Base-by-base conservation (phyloP, 2,888 invertebrate species). In the Ophioninae sp. region DNA sequence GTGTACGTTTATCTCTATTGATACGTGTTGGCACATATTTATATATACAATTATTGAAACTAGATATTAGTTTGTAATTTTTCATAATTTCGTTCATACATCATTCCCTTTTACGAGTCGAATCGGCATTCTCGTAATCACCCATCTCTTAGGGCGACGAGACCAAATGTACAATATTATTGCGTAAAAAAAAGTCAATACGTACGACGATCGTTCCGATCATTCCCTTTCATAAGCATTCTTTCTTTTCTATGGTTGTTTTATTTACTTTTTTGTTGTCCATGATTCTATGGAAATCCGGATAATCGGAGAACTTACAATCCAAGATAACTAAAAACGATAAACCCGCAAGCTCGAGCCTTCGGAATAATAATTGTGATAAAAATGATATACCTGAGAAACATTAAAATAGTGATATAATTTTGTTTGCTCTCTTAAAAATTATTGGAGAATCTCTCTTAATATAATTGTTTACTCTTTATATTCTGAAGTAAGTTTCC, bases 21-120 rank as follows among this genome's bases (percentile, higher is more conserved):
- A 84, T 89, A 80, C 83, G 84, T 88, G 87, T 88, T 82, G 84
- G 85, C 85, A 86, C 85, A 82, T 87, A 85, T 86, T 77, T 80
- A 86, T 73, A 83, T 89, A 76, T 87, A 83, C 87, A 87, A 87
- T 87, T 88, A 88, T 87, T 88, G 83, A 85, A 68, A 86, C 88
- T 91, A 90, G 90, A 89, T 86, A 75, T 88, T 91, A 90, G 89
- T 90, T 87, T 89, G 90, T 89, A 90, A 89, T 86, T 83, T 86
- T 86, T 82, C 81, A 79, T 84, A 79, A 84, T 44, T 30, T 84
- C 84, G 79, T 79, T 79, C 84, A 84, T 79, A 76, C 44, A 68
- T 81, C 76, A 81, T 56, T 79, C 21, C 81, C 77, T 83, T 72
- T 79, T 72, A 69, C 74, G 65, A 74, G 73, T 64, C 74, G 69